Conservation (phyloP, 2,888 invertebrate genomes). For the Neelides folsomi region DNA sequence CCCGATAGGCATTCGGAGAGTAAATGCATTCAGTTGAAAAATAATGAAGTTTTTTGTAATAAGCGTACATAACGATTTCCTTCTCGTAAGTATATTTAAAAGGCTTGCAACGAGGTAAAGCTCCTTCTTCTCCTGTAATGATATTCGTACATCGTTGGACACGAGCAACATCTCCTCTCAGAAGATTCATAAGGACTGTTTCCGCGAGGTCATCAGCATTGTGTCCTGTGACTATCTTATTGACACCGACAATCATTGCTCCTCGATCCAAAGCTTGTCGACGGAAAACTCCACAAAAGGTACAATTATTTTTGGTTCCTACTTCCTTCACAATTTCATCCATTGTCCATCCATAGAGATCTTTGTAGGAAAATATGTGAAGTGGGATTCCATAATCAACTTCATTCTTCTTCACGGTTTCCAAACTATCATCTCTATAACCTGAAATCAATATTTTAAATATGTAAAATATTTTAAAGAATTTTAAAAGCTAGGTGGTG, state of each 20-base stretch:
- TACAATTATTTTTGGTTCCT: slow-evolving; percentile 88
- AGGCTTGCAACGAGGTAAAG: slow-evolving; percentile 85
- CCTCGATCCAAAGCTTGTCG: slow-evolving; percentile 93
- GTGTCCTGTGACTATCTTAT: slow-evolving; percentile 91
- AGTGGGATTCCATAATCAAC: slow-evolving; percentile 86
- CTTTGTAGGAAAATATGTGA: slow-evolving; percentile 90
- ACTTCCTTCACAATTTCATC: slow-evolving; percentile 78
- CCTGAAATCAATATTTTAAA: slow-evolving; percentile 41
- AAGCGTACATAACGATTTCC: slow-evolving; percentile 98
- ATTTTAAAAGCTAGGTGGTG: not conserved
- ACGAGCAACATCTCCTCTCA: slow-evolving; percentile 90
- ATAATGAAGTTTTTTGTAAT: slow-evolving; percentile 87
- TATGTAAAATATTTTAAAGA: too few species aligned
- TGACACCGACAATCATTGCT: slow-evolving; percentile 70
- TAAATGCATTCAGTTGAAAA: slow-evolving; percentile 99
- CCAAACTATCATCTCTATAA: slow-evolving; percentile 87
- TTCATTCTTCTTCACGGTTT: slow-evolving; percentile 88
- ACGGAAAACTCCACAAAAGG: slow-evolving; percentile 88
- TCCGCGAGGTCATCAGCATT: slow-evolving; percentile 98
- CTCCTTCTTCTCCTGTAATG: slow-evolving; percentile 62
- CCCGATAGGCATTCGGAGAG: slow-evolving; percentile 94
- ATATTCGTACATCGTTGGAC: slow-evolving; percentile 82
- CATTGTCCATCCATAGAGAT: slow-evolving; percentile 99
- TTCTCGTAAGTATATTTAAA: slow-evolving; percentile 96
- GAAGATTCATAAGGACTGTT: slow-evolving; percentile 93